phyloP scores from a whole-genome alignment of 2,888 invertebrate genomes.

The Sminthurinus aureus region DNA sequence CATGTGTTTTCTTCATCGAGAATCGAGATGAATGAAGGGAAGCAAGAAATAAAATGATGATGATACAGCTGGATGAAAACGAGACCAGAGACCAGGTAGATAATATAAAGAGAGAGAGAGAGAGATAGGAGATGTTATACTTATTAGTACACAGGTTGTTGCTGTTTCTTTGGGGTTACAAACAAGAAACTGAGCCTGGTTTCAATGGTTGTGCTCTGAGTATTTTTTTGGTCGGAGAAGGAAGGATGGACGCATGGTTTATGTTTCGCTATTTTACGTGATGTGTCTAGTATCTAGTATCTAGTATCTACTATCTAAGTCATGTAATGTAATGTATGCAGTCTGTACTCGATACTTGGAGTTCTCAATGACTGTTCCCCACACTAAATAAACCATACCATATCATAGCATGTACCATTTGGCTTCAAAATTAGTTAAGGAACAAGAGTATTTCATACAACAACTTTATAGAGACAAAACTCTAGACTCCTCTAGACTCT shows the following conservation, averaged over 20 bases:
- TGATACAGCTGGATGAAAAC: not conserved
- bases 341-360: not conserved
- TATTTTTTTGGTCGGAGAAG: constrained; percentile 40
- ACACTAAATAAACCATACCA: too few relatives aligned
- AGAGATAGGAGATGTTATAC: not conserved
- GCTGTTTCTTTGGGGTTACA: constrained; percentile 42
- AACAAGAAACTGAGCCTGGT: constrained; percentile 50
- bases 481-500: too few relatives aligned
- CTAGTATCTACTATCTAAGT: too few relatives aligned
- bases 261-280: constrained; percentile 17
- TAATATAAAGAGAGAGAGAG: not conserved
- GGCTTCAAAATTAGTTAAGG: not conserved
- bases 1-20: not conserved
- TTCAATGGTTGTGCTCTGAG: constrained; percentile 34
- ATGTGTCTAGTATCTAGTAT: not conserved
- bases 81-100: not conserved
- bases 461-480: too few relatives aligned
- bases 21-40: not conserved
- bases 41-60: not conserved
- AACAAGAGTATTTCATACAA: not conserved
- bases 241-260: constrained; percentile 45
- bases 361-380: not conserved
- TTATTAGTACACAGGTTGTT: not conserved
- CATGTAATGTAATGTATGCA: not conserved
- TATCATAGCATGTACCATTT: too few relatives aligned